phyloP scores from a whole-genome alignment of 2,113 vertebrate species.

The Xyrauchen texanus region DNA sequence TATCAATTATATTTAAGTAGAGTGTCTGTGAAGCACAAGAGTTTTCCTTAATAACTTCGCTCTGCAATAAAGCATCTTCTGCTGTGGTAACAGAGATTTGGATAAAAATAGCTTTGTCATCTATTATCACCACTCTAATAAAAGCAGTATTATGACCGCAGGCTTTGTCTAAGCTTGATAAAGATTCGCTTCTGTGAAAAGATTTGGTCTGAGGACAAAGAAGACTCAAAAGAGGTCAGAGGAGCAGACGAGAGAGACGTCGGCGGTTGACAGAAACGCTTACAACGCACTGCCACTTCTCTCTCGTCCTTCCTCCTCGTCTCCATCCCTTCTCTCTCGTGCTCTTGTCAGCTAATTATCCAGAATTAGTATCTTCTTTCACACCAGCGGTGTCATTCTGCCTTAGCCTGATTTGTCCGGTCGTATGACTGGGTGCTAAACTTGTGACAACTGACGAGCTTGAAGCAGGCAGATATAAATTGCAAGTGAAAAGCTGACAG shows the following conservation, averaged over 20 bases:
- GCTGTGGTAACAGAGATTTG: not conserved
- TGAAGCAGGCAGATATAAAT: conserved; percentile 73
- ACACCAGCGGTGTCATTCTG: conserved; percentile 78
- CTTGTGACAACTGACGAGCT: conserved; percentile 76
- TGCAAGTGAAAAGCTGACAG: conserved; percentile 79
- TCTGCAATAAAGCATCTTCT: no score
- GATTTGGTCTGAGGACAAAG: not conserved
- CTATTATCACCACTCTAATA: not conserved
- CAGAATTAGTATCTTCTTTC: conserved; percentile 82
- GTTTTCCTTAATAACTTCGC: not conserved
- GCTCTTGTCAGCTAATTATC: conserved; percentile 81
- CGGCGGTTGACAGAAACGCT: conserved; percentile 58
- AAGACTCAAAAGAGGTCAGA: conserved; percentile 60
- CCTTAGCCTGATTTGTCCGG: conserved; percentile 77
- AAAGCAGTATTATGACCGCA: not conserved
- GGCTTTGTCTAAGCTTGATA: not conserved
- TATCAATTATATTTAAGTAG: no score
- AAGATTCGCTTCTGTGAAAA: no score
- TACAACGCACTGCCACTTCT: conserved; percentile 65
- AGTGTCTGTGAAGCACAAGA: not conserved
- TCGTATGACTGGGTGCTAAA: conserved; percentile 78
- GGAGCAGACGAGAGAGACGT: not conserved
- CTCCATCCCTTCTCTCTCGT: conserved; percentile 57
- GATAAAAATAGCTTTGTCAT: conserved; percentile 13
- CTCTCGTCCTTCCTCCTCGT: conserved; percentile 35